A percentile compares a stretch with the other conserved stretches of the same genome.
phyloP scores from a whole-genome alignment of 2,113 vertebrate species.

The Polypterus senegalus region DNA sequence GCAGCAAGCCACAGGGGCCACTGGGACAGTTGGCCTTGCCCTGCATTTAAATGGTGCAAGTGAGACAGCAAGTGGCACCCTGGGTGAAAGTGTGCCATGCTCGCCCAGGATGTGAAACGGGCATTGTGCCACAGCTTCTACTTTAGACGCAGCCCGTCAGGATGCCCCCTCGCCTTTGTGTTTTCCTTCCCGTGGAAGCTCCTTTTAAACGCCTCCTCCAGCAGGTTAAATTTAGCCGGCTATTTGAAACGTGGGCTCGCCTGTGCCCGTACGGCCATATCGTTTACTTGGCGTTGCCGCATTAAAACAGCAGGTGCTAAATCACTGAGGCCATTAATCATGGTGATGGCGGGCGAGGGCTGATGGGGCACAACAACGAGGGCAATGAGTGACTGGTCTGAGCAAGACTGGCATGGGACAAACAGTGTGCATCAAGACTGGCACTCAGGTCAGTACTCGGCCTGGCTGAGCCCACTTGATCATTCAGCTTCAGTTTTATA shows the following conservation, averaged over 20 bases:
- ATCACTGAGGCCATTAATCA: constrained; percentile 58
- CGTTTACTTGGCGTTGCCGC: constrained; percentile 58
- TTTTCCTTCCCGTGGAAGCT: no score
- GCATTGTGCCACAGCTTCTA: no score
- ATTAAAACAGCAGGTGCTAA: constrained; percentile 65
- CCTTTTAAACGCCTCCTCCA: constrained; percentile 30
- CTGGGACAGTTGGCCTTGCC: no score
- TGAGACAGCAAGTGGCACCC: no score
- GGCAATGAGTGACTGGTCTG: neutral
- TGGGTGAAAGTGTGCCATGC: no score
- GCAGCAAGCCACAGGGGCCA: no score
- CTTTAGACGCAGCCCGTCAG: no score
- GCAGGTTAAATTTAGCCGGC: constrained; percentile 64
- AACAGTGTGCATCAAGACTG: neutral
- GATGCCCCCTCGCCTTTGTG: no score
- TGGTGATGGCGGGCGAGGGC: constrained; percentile 9
- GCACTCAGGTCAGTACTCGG: constrained; percentile 6
- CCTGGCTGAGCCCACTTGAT: constrained; percentile 13
- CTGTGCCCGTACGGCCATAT: constrained; percentile 54
- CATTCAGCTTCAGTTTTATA: constrained; percentile 3
- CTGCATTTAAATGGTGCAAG: no score
- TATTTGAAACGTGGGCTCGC: constrained; percentile 51
- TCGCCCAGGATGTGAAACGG: no score
- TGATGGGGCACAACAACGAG: no score
- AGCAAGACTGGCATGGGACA: neutral